Base-by-base conservation (phyloP, 53 echinoderm and acorn worm genomes). In the Paelopatides confundens region DNA sequence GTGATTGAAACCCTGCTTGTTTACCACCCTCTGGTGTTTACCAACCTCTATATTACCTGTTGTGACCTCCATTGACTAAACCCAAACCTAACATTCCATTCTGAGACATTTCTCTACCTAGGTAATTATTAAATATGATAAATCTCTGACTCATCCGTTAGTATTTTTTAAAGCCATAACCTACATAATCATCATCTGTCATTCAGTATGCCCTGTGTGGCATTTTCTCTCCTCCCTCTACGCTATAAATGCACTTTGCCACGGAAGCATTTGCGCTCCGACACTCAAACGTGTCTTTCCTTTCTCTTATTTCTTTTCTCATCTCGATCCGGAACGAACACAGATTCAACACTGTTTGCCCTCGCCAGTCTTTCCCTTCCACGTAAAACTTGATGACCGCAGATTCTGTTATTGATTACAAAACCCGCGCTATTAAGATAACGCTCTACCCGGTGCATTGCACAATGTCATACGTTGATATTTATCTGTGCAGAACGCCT, bases 391-490 rank as follows among this genome's bases (percentile, higher is more conserved):
- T 46, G 46, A 74, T 40, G 39, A 74, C 74, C 74, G 40, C 39
- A 74, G 74, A 40, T 74, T 74, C 74, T 74, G 74, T 74, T 74
- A 74, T 74, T 74, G 74, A 74, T 74, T 74, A 74, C 40, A 28
- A 39, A 39, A 39, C 74, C 28, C n/a, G n/a, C n/a, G 74, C 74
- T 39, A 74, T 74, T 74, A 74, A 74, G 74, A 74, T 74, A 74
- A 74, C 40, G 74, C 74, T 35, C 38, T 27, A 74, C 33, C 23
- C 74, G 74, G 74, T 40, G 46, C 40, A 74, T 74, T 74, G 74
- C 74, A 74, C 74, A 74, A 74, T 74, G 74, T 74, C 39, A 74
- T 74, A 74, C 74, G 74, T 74, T 74, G 74, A 74, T 74, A 74
- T 74, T 74, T 74, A 74, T 74, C 74, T 74, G 40, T 74, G 74